phyloP scores from a whole-genome alignment of 2,113 vertebrate species.

The Rhinichthys klamathensis region DNA sequence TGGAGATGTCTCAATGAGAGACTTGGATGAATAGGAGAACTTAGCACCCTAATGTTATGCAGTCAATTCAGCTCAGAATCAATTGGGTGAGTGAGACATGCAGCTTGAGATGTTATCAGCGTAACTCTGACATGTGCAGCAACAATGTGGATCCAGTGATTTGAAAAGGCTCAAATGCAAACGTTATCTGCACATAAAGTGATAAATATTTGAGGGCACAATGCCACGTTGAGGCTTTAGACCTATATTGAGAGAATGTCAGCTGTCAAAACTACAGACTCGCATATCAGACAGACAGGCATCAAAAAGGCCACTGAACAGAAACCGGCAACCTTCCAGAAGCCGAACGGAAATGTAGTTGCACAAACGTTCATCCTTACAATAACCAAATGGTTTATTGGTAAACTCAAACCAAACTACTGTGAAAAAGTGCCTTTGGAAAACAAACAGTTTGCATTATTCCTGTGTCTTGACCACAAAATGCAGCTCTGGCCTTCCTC shows the following conservation, averaged over 20 bases:
- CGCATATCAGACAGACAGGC: not conserved
- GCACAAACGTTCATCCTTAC: not conserved
- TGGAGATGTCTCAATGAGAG: conserved; percentile 31
- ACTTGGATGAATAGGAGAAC: not conserved
- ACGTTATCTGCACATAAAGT: not conserved
- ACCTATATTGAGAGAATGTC: not conserved
- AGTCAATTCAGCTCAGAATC: not conserved
- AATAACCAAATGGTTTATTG: conserved; percentile 22
- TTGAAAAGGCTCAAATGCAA: not conserved
- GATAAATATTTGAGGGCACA: not conserved
- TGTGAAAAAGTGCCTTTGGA: conserved; percentile 11
- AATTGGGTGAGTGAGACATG: not conserved
- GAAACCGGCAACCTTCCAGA: conserved; percentile 2
- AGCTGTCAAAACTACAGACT: not conserved
- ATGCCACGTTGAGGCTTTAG: not conserved
- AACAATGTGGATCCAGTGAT: not conserved
- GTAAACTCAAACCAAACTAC: conserved; percentile 40
- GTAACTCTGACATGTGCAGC: not conserved
- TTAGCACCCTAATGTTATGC: not conserved
- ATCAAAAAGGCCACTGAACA: not conserved
- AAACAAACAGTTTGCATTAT: conserved; percentile 43
- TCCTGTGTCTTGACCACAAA: conserved; percentile 40
- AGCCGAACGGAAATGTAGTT: not conserved
- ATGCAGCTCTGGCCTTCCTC: conserved; percentile 41
- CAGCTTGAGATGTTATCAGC: not conserved